phyloP scores from a whole-genome alignment of 1,140 invertebrate genomes.

The Pseudomyrmex flavicornis region DNA sequence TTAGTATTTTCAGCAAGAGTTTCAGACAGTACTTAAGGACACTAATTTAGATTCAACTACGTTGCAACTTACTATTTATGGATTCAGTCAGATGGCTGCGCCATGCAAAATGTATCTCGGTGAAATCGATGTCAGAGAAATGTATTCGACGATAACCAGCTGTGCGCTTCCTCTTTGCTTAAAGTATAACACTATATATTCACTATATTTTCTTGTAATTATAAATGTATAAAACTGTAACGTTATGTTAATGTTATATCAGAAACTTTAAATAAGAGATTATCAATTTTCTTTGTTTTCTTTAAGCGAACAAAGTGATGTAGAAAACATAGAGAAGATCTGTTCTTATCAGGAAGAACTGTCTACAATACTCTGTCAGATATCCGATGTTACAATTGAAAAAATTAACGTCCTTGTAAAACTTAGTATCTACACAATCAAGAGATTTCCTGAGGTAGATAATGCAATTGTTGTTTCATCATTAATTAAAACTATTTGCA shows the following conservation, averaged over 20 bases:
- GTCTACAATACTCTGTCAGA: conserved; percentile 79
- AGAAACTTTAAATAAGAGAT: conserved; percentile 51
- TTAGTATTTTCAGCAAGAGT: conserved; percentile 71
- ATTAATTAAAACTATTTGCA: conserved; percentile 80
- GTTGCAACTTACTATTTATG: conserved; percentile 74
- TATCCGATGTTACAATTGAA: conserved; percentile 77
- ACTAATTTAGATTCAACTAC: conserved; percentile 40
- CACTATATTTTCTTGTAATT: not conserved
- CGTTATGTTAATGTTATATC: conserved; percentile 24
- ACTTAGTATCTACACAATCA: conserved; percentile 80
- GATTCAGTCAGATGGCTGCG: conserved; percentile 78
- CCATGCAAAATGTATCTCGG: conserved; percentile 71
- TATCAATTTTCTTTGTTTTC: conserved; percentile 48
- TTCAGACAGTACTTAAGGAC: conserved; percentile 58
- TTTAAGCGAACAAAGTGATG: conserved; percentile 5
- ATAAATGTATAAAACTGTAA: conserved; percentile 45
- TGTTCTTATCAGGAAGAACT: conserved; percentile 79
- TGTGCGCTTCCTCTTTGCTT: conserved; percentile 71
- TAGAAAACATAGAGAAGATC: conserved; percentile 72
- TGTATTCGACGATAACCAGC: conserved; percentile 76
- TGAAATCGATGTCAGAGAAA: conserved; percentile 64
- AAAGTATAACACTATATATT: conserved; percentile 65
- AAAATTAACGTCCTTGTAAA: conserved; percentile 81
- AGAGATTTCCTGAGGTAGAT: conserved; percentile 83
- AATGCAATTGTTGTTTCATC: conserved; percentile 76